Base-by-base conservation (phyloP, 2,113 vertebrate genomes). In the Phalacrocorax brasilianus region DNA sequence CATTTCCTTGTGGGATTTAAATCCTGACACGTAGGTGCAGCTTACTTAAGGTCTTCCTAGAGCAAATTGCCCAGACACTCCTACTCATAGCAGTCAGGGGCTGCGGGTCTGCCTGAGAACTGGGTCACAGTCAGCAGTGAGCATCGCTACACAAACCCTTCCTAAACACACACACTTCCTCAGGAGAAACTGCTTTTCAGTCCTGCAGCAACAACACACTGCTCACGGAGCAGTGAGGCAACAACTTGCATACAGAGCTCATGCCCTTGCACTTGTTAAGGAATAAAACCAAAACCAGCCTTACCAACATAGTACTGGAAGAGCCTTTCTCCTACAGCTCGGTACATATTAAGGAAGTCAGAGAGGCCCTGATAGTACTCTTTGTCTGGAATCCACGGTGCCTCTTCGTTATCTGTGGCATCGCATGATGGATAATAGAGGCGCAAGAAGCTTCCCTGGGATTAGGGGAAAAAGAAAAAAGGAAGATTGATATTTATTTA, bases 301-400 rank as follows among this genome's bases (percentile, higher is more conserved):
- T 99, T 98, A 99, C 99, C 99, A 96, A 98, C 98, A 18, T 99
- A 97, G 71, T 98, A 97, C 87, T 97, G 91, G 99, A 98, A 97
- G 98, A 97, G 74, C 78, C 97, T 97, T 94, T 98, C 97, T 89
- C 98, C 98, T 74, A 99, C 18, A 35, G 89, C n/a, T 80, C 98
- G 95, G 95, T 98, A 98, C 76, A 98, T 94, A 70, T 99, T 99
- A 94, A 99, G 98, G 97, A 99, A 99, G 97, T 99, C 98, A 38
- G 98, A 98, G 42, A 99, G 98, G 30, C 99, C 99, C 5, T 88
- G 95, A 59, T 99, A 99, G 93, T 99, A 99, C 75, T 99, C 99
- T 59, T 91, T 98, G 62, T 97, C 97, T 6, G 99, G 99, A 71
- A 99, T 98, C 99, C 99, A 99, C 24, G 96, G 56, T 8, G 99